Conservation (phyloP, 2,797 vertebrate species). For the Sciurus carolinensis region DNA sequence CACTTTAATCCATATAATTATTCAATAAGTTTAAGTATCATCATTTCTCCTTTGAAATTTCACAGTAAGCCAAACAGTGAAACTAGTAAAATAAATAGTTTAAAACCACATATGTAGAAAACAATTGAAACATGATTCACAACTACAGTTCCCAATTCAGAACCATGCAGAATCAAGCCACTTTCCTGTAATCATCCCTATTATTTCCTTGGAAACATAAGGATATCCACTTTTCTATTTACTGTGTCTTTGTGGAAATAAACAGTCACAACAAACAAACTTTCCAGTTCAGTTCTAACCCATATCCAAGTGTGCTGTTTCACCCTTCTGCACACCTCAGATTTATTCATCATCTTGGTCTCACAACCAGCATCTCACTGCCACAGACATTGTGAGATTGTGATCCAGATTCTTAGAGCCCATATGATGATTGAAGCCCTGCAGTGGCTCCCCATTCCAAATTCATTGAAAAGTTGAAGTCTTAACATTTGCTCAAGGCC, state of each 20-base stretch:
- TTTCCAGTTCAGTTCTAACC: not conserved
- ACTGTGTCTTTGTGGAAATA: not conserved
- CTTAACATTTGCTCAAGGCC: not conserved
- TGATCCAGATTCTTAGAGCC: fast-evolving
- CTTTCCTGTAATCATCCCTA: fast-evolving
- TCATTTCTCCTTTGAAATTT: not conserved
- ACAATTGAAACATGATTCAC: not conserved
- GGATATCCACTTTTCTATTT: not conserved
- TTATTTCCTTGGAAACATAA: not conserved
- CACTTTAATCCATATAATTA: not conserved
- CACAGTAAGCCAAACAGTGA: not conserved
- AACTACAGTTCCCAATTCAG: fast-evolving
- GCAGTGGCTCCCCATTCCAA: not conserved
- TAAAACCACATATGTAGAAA: not conserved
- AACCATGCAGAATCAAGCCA: not conserved
- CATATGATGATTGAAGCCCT: not conserved
- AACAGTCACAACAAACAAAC: not conserved
- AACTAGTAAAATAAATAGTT: not conserved
- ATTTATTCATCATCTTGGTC: not conserved
- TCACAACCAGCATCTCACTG: not conserved
- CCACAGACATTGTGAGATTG: not conserved
- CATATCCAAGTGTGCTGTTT: not conserved
- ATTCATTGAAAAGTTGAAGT: not conserved
- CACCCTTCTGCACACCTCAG: not conserved
- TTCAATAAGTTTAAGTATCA: not conserved